A percentile compares a stretch with the other conserved stretches of the same genome.
These are phyloP conservation scores for Cetoscarus ocellatus DNA, from an alignment of 2,797 vertebrate genomes.

Conservation along the genomic window DNA sequence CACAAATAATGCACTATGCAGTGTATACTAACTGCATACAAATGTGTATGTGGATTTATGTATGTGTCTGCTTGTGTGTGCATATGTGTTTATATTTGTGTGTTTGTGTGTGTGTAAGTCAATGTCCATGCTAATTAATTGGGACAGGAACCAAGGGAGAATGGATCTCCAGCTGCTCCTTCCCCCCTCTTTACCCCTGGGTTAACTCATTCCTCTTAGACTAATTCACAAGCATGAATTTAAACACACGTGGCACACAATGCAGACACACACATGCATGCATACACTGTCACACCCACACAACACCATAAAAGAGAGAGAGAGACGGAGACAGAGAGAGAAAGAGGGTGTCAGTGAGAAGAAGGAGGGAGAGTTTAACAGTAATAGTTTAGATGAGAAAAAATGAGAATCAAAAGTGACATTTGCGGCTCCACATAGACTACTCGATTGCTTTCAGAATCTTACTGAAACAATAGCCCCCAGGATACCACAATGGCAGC, in stretches of 20 bases:
- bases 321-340: constrained; percentile 8
- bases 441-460: constrained; percentile 42
- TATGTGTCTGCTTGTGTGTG: constrained; percentile 8
- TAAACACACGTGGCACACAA: neutral
- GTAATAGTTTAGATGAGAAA: constrained; percentile 34
- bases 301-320: neutral
- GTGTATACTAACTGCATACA: neutral
- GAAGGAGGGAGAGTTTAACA: constrained; percentile 23
- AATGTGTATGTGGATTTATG: neutral
- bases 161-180: constrained; percentile 80
- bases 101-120: constrained; percentile 10
- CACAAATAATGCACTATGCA: neutral
- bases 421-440: constrained; percentile 49
- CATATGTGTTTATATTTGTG: constrained; percentile 2
- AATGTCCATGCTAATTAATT: constrained; percentile 74
- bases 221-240: constrained; percentile 34
- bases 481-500: constrained; percentile 12
- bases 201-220: constrained; percentile 66
- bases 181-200: constrained; percentile 67
- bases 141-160: constrained; percentile 79
- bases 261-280: too few relatives aligned
- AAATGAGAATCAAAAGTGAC: constrained; percentile 51
- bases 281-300: neutral
- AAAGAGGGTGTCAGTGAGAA: constrained; percentile 3
- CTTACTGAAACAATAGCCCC: constrained; percentile 43